Conservation (phyloP, 2,888 invertebrate species). For the Caenorhabditis sp. region DNA sequence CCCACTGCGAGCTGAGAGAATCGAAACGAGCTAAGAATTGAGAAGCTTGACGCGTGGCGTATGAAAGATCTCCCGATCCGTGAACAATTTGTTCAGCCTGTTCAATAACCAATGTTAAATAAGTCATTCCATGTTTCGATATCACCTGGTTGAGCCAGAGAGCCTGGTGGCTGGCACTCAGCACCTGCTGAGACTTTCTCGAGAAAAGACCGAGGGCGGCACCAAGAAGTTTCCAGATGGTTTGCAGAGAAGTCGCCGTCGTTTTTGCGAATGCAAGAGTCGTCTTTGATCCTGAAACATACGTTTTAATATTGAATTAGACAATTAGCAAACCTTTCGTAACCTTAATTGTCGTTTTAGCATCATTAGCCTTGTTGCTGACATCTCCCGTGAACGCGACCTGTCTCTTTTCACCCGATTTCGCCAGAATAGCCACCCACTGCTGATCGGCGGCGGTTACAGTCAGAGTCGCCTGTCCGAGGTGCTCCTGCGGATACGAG, state of each 20-base stretch:
- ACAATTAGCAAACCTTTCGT: slow-evolving; percentile 17
- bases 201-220: slow-evolving; percentile 61
- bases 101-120: neutral
- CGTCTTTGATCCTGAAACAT: slow-evolving; percentile 1
- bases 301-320: neutral
- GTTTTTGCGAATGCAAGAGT: slow-evolving; percentile 15
- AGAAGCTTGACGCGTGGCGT: slow-evolving; percentile 52
- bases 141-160: slow-evolving; percentile 59
- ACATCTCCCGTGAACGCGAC: slow-evolving; percentile 59
- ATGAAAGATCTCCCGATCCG: slow-evolving; percentile 16
- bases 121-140: neutral
- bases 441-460: slow-evolving; percentile 41
- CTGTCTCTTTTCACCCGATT: slow-evolving; percentile 49
- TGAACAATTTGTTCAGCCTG: slow-evolving; percentile 34
- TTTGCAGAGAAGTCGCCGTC: slow-evolving; percentile 17
- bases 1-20: slow-evolving; percentile 63
- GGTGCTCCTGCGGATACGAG: slow-evolving; percentile 30
- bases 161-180: slow-evolving; percentile 60
- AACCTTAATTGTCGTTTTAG: slow-evolving; percentile 51
- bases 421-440: slow-evolving; percentile 58
- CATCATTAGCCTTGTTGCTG: slow-evolving; percentile 47
- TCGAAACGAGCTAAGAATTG: slow-evolving; percentile 69
- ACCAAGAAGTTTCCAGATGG: slow-evolving; percentile 56
- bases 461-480: slow-evolving; percentile 42
- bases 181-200: slow-evolving; percentile 43